These are phyloP conservation scores for Campopleginae sp. DNA, from an alignment of 2,888 invertebrate species.

Conservation along the genomic window DNA sequence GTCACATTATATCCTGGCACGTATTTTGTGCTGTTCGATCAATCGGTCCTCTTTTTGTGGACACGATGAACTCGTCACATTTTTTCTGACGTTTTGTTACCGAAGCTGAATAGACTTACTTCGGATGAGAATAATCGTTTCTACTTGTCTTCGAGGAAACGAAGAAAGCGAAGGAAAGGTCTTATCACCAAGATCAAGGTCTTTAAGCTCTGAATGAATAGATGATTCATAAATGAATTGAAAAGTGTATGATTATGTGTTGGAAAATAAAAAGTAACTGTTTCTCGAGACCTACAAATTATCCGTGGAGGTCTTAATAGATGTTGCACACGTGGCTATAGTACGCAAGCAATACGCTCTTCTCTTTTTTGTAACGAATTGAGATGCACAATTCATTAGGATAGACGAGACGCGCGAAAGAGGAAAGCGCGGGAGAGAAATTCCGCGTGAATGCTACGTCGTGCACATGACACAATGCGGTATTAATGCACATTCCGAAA, in stretches of 20 bases:
- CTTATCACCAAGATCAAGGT: neutral
- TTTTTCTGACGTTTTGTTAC: neutral
- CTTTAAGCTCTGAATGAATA: conserved; percentile 10
- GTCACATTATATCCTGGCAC: neutral
- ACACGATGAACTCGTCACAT: neutral
- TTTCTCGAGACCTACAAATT: conserved; percentile 63
- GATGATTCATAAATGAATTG: neutral
- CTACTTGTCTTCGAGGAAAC: neutral
- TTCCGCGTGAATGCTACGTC: conserved; percentile 39
- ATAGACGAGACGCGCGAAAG: conserved; percentile 34
- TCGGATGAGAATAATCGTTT: neutral
- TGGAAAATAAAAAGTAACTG: neutral
- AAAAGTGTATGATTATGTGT: neutral
- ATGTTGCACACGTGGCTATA: conserved; percentile 34
- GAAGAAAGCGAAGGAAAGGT: neutral
- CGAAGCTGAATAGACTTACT: neutral
- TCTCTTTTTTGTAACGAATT: conserved; percentile 40
- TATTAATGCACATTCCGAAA: neutral
- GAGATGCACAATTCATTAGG: conserved; percentile 56
- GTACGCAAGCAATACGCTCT: neutral
- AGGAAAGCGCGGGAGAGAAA: conserved; percentile 61
- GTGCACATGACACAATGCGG: conserved; percentile 16
- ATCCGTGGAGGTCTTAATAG: conserved; percentile 40
- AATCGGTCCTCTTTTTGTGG: neutral
- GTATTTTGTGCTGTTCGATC: neutral